A percentile compares a stretch with the other conserved stretches of the same genome.
Conservation (phyloP, 2,797 vertebrate species). For the Gadopsis bispinosus region DNA sequence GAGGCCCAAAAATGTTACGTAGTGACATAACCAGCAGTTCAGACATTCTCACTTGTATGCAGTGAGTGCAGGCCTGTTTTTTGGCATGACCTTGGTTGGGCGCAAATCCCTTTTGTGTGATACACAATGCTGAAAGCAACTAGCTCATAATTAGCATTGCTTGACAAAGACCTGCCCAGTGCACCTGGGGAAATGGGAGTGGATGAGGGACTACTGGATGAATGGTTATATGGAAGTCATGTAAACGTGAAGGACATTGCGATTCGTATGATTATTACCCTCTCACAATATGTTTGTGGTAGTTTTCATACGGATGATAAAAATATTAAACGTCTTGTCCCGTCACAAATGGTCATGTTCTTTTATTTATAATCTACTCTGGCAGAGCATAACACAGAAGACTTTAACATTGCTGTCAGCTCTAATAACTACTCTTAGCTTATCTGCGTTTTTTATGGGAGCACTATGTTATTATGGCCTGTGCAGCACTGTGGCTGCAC, state of each 20-base stretch:
- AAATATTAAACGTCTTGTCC: neutral
- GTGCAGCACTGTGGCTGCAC: slow-evolving; percentile 51
- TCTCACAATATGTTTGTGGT: slow-evolving; percentile 7
- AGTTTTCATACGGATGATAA: slow-evolving; percentile 13
- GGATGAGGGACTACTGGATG: slow-evolving; percentile 30
- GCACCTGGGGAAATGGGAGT: slow-evolving; percentile 60
- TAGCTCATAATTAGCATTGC: slow-evolving; percentile 67
- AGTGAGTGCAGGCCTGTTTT: slow-evolving; percentile 43
- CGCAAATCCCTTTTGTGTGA: slow-evolving; percentile 64
- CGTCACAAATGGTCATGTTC: neutral
- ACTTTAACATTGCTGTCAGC: slow-evolving; percentile 50
- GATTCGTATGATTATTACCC: slow-evolving; percentile 1
- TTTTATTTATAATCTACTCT: slow-evolving; percentile 21
- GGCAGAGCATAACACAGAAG: slow-evolving; percentile 13
- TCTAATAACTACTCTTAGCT: slow-evolving; percentile 75
- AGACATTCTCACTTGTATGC: slow-evolving; percentile 36
- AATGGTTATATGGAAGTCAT: slow-evolving; percentile 26
- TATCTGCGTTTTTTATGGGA: slow-evolving; percentile 69
- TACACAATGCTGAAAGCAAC: slow-evolving; percentile 68
- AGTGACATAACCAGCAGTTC: slow-evolving; percentile 52
- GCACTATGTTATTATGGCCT: slow-evolving; percentile 72
- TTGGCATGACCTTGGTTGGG: slow-evolving; percentile 36
- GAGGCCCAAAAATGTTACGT: slow-evolving; percentile 24
- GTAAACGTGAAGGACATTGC: slow-evolving; percentile 12
- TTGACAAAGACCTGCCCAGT: slow-evolving; percentile 53